A percentile compares a stretch with the other conserved stretches of the same genome.
Conservation (phyloP, 2,113 vertebrate genomes). For the Hystrix cristata region DNA sequence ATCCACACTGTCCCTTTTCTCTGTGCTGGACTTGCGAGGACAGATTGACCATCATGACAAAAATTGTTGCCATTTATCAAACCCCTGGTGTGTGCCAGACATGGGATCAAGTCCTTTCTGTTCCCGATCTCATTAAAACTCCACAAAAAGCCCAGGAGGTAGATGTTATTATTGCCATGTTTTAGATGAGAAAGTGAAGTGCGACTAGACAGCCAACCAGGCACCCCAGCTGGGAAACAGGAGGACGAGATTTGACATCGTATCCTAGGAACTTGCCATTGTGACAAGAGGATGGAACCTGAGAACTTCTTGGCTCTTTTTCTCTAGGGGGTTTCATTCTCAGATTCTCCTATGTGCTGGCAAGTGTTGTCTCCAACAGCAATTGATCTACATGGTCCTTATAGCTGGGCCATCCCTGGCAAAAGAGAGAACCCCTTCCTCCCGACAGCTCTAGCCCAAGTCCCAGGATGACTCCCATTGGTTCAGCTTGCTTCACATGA, state of each 20-base stretch:
- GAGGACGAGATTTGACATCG: not conserved
- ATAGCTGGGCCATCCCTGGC: not conserved
- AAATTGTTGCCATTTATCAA: slow-evolving; percentile 62
- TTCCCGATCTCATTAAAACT: slow-evolving; percentile 56
- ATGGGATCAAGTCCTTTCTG: slow-evolving; percentile 31
- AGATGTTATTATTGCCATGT: not conserved
- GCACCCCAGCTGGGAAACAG: not conserved
- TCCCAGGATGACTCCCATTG: not conserved
- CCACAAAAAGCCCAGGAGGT: slow-evolving; percentile 44
- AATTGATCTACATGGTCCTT: not conserved
- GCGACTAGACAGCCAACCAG: not conserved
- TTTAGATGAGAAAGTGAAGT: not conserved
- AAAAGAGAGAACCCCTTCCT: not conserved
- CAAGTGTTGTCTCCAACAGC: not conserved
- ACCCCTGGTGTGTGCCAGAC: not conserved
- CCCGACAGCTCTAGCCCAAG: not conserved
- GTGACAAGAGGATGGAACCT: not conserved
- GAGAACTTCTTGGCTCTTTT: not conserved
- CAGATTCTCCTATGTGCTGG: not conserved
- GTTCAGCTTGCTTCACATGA: not conserved
- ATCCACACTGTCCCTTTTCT: not conserved
- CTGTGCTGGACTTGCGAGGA: not conserved
- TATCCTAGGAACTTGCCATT: not conserved
- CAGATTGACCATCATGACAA: not conserved
- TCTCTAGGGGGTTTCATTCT: not conserved